These are phyloP conservation scores for Bufotes viridis DNA, from an alignment of 2,797 vertebrate genomes.

Conservation along the genomic window DNA sequence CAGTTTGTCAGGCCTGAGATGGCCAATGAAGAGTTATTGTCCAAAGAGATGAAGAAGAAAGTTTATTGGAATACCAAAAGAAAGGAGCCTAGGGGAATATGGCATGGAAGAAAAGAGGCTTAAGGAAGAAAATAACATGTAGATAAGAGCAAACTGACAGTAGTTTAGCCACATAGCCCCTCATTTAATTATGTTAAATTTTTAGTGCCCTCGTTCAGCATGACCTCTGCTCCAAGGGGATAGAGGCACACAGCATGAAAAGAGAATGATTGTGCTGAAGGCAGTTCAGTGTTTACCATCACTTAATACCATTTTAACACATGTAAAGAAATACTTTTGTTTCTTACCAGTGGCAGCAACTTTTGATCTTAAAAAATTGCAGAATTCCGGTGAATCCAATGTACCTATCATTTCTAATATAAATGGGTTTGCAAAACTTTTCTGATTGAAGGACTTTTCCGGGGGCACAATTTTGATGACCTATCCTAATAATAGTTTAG, in stretches of 20 bases:
- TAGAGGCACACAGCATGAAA: neutral
- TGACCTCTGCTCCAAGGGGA: slow-evolving; percentile 3
- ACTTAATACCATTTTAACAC: neutral
- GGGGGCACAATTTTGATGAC: no score
- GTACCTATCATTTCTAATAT: no score
- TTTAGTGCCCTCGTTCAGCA: neutral
- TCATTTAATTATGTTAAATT: neutral
- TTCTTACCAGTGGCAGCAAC: neutral
- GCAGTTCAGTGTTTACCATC: neutral
- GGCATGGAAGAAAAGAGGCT: slow-evolving; percentile 21
- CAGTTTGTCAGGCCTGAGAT: neutral
- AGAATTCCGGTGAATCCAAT: no score
- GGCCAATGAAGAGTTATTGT: slow-evolving; percentile 1
- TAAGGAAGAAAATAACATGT: slow-evolving; percentile 26
- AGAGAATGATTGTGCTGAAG: neutral
- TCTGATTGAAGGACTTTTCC: no score
- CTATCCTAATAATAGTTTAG: no score
- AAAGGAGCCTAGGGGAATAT: slow-evolving; percentile 10
- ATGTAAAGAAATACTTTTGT: neutral
- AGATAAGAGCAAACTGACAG: slow-evolving; percentile 27
- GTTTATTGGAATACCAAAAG: slow-evolving; percentile 16
- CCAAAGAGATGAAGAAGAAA: slow-evolving; percentile 29
- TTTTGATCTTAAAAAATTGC: neutral
- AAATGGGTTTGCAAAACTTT: no score
- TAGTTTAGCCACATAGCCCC: slow-evolving; percentile 25